Evolutionary conservation across 1,140 invertebrate genomes (phyloP), one percentile per base, ranked within the genome.

Genomic region (Microplitis demolitor): DNA sequence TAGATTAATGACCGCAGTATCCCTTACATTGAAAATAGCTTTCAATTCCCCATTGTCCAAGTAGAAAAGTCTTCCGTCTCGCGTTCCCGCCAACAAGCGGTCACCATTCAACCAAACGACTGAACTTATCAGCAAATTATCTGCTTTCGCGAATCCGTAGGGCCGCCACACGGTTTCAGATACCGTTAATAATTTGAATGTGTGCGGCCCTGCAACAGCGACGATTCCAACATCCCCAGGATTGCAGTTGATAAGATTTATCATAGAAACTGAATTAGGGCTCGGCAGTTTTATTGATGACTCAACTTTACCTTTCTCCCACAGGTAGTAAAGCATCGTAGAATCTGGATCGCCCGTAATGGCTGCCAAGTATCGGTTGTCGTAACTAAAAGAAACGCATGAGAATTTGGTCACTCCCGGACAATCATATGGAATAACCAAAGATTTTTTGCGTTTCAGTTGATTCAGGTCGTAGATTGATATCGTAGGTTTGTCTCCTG

Each of bases 221-320:
- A 95, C 82, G 60, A 94, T 89, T 8, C 92, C 93, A 16, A 89
- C 88, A 78, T 97, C 95, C 50, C 89, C 87, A 4, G 95, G 95
- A 87, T 95, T 95, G 71, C 92, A 91, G n/a, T 88, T 85, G 37
- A 94, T 87, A 87, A 85, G 14, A 87, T 80, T 1, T 87, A 85
- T 6, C 89, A 87, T 63, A 87, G 85, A n/a, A 89, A 90, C 76
- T 90, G 91, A 0, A 11, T 45, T 5, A 9, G 88, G 84, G 83
- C 90, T 92, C 75, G 91, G 89, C 56, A 93, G 89, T 83, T 93
- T 93, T 1, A 90, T 89, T 63, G 90, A 90, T 66, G 92, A 94
- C 78, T 95, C 92, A 1, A 96, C 88, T 84, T 94, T 94, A 1
- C 92, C 92, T 83, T 93, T 95, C 77, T 96, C 94, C 91, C 93